Evolutionary conservation across 1,140 invertebrate genomes (phyloP).

Genomic region (Phocides pigmalion): DNA sequence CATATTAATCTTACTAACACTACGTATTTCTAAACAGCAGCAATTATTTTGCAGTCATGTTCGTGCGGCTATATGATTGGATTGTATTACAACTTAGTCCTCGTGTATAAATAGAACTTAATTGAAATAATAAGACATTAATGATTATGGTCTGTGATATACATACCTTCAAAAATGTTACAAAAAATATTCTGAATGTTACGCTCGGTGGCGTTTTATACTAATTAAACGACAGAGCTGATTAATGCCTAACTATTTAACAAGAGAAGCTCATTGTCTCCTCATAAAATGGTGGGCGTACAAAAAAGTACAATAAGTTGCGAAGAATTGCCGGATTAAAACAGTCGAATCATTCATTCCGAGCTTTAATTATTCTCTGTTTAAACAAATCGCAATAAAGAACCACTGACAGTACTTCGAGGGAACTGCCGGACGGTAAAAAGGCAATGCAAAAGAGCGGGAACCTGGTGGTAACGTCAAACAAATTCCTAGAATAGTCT

Average conservation of each 20-base stretch:
- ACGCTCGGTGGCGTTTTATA: conserved; percentile 37
- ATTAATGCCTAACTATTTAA: conserved; percentile 77
- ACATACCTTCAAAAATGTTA: no score
- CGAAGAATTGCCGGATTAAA: conserved; percentile 65
- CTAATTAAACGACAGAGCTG: conserved; percentile 70
- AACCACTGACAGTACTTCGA: conserved; percentile 54
- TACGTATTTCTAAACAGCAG: no score
- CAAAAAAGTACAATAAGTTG: conserved; percentile 60
- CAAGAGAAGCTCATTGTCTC: conserved; percentile 64
- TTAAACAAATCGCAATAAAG: conserved; percentile 81
- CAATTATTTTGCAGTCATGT: no score
- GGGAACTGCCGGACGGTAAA: conserved; percentile 54
- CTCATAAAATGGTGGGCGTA: conserved; percentile 58
- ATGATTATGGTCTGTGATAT: no score
- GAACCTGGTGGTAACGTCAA: conserved; percentile 60
- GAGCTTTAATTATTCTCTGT: conserved; percentile 78
- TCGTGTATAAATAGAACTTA: no score
- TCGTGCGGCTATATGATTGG: no score
- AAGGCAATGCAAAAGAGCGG: conserved; percentile 58
- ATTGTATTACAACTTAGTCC: no score
- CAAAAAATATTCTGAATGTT: conserved; percentile 14
- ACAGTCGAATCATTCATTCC: conserved; percentile 72
- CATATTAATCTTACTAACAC: no score
- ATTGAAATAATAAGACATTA: no score
- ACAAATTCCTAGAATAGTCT: conserved; percentile 65